These are phyloP conservation scores for Sarcoramphus papa DNA, from an alignment of 2,797 vertebrate species.

Conservation along the genomic window DNA sequence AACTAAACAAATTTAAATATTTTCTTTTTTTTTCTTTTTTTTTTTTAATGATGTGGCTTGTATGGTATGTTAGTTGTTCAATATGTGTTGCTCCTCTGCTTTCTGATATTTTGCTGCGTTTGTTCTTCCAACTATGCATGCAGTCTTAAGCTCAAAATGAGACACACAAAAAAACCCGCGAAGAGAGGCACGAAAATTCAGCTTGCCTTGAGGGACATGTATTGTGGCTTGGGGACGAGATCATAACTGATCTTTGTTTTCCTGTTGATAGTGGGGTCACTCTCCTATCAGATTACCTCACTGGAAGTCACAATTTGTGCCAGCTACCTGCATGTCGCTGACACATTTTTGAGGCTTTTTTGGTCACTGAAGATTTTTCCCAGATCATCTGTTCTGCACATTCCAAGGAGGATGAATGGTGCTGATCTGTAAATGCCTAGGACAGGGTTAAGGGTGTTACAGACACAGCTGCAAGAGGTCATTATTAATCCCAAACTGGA, in stretches of 20 bases:
- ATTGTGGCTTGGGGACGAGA: neutral
- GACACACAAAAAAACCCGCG: neutral
- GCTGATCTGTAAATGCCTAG: neutral
- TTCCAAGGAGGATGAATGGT: neutral
- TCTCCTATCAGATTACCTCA: neutral
- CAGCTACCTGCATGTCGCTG: neutral
- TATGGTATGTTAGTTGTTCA: neutral
- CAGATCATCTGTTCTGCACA: neutral
- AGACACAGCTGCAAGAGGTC: neutral
- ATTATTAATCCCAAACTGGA: neutral
- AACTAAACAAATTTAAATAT: neutral
- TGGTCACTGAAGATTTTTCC: neutral
- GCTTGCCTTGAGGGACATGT: neutral
- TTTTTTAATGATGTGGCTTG: neutral
- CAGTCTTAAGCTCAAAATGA: neutral
- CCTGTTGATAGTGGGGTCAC: neutral
- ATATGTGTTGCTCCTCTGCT: neutral
- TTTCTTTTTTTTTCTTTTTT: neutral
- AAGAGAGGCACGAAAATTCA: neutral
- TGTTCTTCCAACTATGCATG: neutral
- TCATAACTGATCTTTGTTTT: neutral
- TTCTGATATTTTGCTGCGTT: neutral
- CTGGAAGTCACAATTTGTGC: neutral
- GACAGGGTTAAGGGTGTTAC: neutral
- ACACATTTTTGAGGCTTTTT: neutral